A percentile compares a stretch with the other conserved stretches of the same genome.
Evolutionary conservation across 2,113 vertebrate genomes (phyloP).

Genomic region (Neotoma lepida): DNA sequence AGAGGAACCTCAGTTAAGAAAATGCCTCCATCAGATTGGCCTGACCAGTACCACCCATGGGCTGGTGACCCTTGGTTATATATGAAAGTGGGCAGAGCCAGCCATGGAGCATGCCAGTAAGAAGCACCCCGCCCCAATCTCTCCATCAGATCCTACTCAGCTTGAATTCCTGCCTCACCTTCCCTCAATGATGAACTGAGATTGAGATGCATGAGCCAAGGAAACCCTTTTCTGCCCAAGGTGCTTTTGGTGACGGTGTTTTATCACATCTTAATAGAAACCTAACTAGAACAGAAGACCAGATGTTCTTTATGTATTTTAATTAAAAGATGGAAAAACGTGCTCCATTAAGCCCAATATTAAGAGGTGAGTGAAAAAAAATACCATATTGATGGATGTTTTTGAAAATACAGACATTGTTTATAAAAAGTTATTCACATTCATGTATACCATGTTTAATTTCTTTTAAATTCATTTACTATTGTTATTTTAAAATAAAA

Average conservation of each 20-base stretch:
- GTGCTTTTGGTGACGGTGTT: not conserved
- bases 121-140: no score
- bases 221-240: not conserved
- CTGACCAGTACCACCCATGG: no score
- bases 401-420: not conserved
- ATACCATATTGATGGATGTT: not conserved
- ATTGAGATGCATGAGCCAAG: not conserved
- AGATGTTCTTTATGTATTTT: constrained; percentile 26
- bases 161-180: not conserved
- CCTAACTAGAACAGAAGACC: not conserved
- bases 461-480: not conserved
- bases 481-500: constrained; percentile 33
- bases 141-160: not conserved
- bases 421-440: not conserved
- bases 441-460: not conserved
- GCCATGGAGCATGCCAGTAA: not conserved
- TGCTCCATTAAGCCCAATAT: not conserved
- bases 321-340: constrained; percentile 32
- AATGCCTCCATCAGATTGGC: not conserved
- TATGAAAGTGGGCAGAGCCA: no score
- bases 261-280: not conserved
- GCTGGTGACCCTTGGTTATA: not conserved
- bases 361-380: not conserved
- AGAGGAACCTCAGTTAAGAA: not conserved
- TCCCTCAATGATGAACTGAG: not conserved